Base-by-base conservation (phyloP, 2,113 vertebrate genomes). In the Australoheros scitulus region DNA sequence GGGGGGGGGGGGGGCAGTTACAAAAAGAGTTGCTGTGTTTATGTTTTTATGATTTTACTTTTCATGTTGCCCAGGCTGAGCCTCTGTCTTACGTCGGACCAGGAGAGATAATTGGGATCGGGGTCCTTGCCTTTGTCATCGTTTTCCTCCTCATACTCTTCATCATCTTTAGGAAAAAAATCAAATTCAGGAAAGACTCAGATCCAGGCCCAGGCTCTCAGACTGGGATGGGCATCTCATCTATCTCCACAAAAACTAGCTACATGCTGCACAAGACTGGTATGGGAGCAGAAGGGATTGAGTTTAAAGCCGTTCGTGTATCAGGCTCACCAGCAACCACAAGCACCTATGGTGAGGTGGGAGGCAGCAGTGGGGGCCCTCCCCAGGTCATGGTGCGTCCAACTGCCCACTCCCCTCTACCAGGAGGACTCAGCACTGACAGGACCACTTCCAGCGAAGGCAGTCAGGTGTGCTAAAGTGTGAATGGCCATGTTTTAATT, bases 31-130 rank as follows among this genome's bases (percentile, higher is more conserved):
- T 57, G 58, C 59, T n/a, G n/a, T 38, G 17, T 81, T 9, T 14
- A 36, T 41, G 2, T 55, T 64, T 85, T 38, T 11, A 29, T 79
- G 1, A 61, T 83, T 38, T 58, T 74, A 43, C 61, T 61, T 52
- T 65, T 74, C 68, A 7, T 68, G 43, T 76, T 80, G 95, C 96
- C 83, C 96, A 97, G 94, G 97, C 97, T 0, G 97, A 95, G 96
- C 63, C 96, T 85, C 92, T 95, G 75, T 96, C 98, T 0, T 99
- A 98, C 0, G 93, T 99, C 1, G 98, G 98, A 58, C 98, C 97
- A 18, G 98, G 97, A 87, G 98, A 99, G 88, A 95, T 99, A 26
- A 97, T 99, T 50, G 98, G 98, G 75, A 97, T 99, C 24, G 97
- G 97, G 0, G 97, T 96, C 38, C 96, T 99, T 4, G 94, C 96